Conservation (phyloP, 2,797 vertebrate species). For the Mus caroli region DNA sequence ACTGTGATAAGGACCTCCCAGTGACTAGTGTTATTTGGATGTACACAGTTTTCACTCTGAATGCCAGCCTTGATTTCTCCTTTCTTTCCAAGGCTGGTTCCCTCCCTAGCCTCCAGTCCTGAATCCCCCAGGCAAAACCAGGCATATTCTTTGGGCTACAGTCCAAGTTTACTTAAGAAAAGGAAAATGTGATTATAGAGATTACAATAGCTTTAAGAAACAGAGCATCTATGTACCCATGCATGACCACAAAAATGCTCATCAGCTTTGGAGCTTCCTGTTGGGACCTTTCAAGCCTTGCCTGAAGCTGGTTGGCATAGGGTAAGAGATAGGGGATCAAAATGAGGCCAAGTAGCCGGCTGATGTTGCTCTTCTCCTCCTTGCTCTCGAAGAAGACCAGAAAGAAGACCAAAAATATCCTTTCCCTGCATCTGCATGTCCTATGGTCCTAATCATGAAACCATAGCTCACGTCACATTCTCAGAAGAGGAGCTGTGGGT, state of each 20-base stretch:
- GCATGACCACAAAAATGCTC: conserved; percentile 89
- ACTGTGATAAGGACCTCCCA: not conserved
- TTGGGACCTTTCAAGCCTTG: conserved; percentile 84
- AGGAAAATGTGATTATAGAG: conserved; percentile 88
- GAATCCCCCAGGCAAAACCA: conserved; percentile 84
- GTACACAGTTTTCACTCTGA: not conserved
- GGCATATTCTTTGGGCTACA: conserved; percentile 83
- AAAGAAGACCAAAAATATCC: not conserved
- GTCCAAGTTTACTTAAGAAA: conserved; percentile 88
- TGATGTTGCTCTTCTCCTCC: conserved; percentile 6
- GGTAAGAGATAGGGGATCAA: conserved; percentile 60
- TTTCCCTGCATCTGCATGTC: not conserved
- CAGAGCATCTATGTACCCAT: conserved; percentile 85
- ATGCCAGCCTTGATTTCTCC: not conserved
- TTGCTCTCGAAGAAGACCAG: not conserved
- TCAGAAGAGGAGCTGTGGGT: conserved; percentile 6
- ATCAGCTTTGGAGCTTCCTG: conserved; percentile 89
- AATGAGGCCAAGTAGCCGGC: conserved; percentile 71
- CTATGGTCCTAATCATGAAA: not conserved
- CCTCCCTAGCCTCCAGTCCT: conserved; percentile 73
- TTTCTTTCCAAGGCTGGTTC: conserved; percentile 32
- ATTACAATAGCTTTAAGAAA: conserved; percentile 83
- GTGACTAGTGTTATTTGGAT: not conserved
- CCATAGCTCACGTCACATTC: not conserved
- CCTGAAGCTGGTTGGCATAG: conserved; percentile 85